phyloP scores from a whole-genome alignment of 2,113 vertebrate genomes.

The Orthonyx spaldingii region DNA sequence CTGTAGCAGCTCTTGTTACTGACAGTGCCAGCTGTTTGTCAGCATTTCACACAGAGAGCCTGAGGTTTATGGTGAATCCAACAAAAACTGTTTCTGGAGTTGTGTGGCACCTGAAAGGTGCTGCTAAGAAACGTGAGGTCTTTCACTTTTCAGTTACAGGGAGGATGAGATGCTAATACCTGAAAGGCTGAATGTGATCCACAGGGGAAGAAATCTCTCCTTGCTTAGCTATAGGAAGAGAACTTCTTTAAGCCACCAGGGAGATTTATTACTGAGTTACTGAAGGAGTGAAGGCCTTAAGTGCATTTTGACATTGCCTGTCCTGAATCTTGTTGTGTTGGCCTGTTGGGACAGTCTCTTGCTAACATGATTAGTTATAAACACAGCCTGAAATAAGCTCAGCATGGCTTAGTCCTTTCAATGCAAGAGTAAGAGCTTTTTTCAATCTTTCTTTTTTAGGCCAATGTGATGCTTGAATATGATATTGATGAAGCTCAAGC shows the following conservation, averaged over 20 bases:
- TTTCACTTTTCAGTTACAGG: background rate
- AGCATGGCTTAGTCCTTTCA: background rate
- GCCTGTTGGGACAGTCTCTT: background rate
- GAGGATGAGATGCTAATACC: background rate
- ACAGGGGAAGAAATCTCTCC: background rate
- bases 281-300: background rate
- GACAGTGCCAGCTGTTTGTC: background rate
- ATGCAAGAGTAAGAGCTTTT: background rate
- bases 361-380: background rate
- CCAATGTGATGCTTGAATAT: slow-evolving; percentile 98
- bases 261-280: background rate
- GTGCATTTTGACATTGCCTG: background rate
- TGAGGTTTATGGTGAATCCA: background rate
- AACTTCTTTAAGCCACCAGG: background rate
- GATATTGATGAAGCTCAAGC: slow-evolving; percentile 95
- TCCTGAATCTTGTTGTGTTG: background rate
- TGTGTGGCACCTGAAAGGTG: background rate
- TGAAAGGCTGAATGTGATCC: background rate
- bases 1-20: background rate
- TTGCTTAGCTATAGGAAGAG: background rate
- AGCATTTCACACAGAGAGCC: background rate
- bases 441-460: slow-evolving; percentile 65
- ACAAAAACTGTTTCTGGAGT: background rate
- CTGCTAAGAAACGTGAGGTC: background rate
- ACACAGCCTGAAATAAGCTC: background rate